Percentiles rank a stretch among this genome's conserved stretches.
Conservation (phyloP, 2,888 invertebrate species). For the Cactoblastis cactorum region DNA sequence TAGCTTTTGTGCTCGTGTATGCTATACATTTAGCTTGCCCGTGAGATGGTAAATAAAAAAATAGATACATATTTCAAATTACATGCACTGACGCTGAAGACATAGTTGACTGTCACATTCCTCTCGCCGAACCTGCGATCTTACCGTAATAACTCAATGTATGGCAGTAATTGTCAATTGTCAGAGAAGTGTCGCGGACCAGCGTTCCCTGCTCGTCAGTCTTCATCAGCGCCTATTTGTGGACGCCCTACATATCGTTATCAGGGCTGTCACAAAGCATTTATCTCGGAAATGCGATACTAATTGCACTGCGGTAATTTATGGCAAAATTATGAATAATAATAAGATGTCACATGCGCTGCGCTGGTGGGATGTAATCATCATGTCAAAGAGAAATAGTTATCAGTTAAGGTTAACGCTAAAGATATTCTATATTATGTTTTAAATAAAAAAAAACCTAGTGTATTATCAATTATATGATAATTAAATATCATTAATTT, state of each 20-base stretch:
- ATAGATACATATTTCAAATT: too few species aligned
- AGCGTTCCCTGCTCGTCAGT: conserved; percentile 58
- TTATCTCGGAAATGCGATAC: conserved; percentile 10
- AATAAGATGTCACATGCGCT: neutral
- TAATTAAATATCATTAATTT: too few species aligned
- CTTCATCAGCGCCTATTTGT: conserved; percentile 62
- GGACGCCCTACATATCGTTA: conserved; percentile 54
- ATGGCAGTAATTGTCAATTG: conserved; percentile 43
- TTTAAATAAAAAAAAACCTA: too few species aligned
- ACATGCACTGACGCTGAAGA: too few species aligned
- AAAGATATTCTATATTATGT: too few species aligned
- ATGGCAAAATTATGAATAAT: conserved; percentile 9
- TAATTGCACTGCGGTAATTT: conserved; percentile 12
- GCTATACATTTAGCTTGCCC: too few species aligned
- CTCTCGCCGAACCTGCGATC: neutral
- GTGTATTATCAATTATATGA: too few species aligned
- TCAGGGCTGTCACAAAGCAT: conserved; percentile 42
- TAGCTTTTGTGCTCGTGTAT: too few species aligned
- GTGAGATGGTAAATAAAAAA: too few species aligned
- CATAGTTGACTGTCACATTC: neutral
- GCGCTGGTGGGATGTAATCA: too few species aligned
- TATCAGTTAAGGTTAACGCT: too few species aligned
- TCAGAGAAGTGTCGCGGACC: conserved; percentile 36
- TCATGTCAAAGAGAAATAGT: neutral
- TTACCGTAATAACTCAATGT: conserved; percentile 18